Base-by-base conservation (phyloP, 1,140 invertebrate genomes). In the Hycleus phaleratus region DNA sequence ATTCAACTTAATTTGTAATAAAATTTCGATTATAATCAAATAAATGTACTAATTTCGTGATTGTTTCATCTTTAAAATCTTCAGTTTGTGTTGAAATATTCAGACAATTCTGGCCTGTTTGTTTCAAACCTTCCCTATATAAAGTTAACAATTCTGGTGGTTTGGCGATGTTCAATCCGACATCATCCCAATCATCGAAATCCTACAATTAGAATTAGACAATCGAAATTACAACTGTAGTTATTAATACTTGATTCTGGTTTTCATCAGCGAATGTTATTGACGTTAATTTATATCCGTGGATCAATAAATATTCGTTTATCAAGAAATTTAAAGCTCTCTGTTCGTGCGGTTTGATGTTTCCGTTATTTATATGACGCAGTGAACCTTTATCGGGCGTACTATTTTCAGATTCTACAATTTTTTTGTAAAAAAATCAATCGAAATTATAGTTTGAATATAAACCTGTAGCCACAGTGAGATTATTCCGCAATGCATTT, bases 181-280 rank as follows among this genome's bases (percentile, higher is more conserved):
- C 86, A 78, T 93, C 90, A 76, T 93, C 90, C 92, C 92, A 95
- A 69, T 93, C 88, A 75, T 94, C 92, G 81, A 94, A 93, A 78
- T 95, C 90, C 84, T 88, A 63, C 47, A 64, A 64, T 46, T 49
- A 25, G 49, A n/a, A 47, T 6, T 8, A 26, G 4, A 46, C 46
- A 25, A 45, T 39, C 5, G 3, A 44, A 4, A 32, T 32, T 32
- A 4, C 12, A 38, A 8, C 40, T 9, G 18, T 46, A 18, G n/a
- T 11, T 8, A 26, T 46, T 25, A 12, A 48, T 75, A 86, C 85
- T 79, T 93, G 90, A 71, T 91, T 81, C 70, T 90, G 88, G 81
- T 93, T 93, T 79, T 95, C 91, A 80, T 95, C 92, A 46, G 89
- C 86, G 77, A 94, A 95, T 25, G 92, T 94, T 40, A 94, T 93